These are phyloP conservation scores for Gadopsis bispinosus DNA, from an alignment of 2,797 vertebrate genomes.

Conservation along the genomic window DNA sequence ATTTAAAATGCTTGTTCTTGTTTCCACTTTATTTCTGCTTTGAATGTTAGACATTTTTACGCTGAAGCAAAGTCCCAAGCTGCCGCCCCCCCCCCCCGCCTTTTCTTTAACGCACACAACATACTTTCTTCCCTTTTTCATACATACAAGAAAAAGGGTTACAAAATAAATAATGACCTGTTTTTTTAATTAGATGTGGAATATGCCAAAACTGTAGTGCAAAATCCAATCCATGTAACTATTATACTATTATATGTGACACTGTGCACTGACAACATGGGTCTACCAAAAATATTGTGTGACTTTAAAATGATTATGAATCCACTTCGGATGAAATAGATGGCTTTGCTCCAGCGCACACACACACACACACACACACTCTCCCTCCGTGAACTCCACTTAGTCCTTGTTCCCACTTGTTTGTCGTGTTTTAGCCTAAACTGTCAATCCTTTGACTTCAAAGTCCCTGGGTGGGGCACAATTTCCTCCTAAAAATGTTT, in stretches of 20 bases:
- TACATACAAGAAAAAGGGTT: neutral
- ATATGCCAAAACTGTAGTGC: neutral
- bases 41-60: neutral
- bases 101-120: too few species aligned
- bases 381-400: constrained; percentile 12
- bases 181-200: neutral
- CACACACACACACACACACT: neutral
- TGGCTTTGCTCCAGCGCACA: neutral
- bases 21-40: neutral
- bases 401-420: constrained; percentile 2
- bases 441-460: constrained; percentile 75
- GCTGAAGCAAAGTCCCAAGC: neutral
- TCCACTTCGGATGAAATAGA: neutral
- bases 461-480: constrained; percentile 79
- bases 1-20: neutral
- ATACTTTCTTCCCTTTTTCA: too few species aligned
- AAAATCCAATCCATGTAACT: neutral
- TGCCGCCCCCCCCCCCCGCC: too few species aligned
- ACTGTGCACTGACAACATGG: neutral
- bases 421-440: constrained; percentile 45
- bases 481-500: constrained; percentile 79
- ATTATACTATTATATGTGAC: neutral
- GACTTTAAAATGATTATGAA: constrained; percentile 7
- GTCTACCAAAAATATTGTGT: neutral
- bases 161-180: neutral